Base-by-base conservation (phyloP, 2,888 invertebrate genomes). In the Lepidochrysops patricia region DNA sequence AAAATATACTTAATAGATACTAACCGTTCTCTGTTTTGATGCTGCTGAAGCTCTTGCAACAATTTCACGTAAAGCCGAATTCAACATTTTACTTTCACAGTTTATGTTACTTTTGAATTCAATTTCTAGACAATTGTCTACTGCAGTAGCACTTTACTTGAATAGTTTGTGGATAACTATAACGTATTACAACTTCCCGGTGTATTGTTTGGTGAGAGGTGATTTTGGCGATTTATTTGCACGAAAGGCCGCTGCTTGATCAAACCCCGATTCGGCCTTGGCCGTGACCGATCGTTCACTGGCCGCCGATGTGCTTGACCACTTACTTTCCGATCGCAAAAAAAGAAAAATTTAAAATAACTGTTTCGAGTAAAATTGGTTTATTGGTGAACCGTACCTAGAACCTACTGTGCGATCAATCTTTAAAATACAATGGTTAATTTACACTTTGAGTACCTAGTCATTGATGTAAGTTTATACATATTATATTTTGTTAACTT, bases 281-380 rank as follows among this genome's bases (percentile, higher is more conserved):
- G 80, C 86, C 79, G 78, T 88, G 84, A 88, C 82, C 82, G 84
- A 70, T 77, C 84, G 80, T 83, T 86, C 83, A 85, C 85, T 84
- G 82, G 75, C 76, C 66, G 68, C 64, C 72, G 80, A 72, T 77
- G 70, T 80, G 84, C 77, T 77, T 82, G 80, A 82, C 71, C 76
- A 80, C 73, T 72, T 57, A 58, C 49, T 61, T 62, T 56, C 50
- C 61, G 69, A 67, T 70, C 70, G 66, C 65, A 64, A 64, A 65
- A 67, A 63, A 67, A 70, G 64, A 27, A 52, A 27, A 54, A 29
- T 26, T 54, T 32, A 54, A 54, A 54, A 13, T 32, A 32, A 32
- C 19, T 54, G 32, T 54, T 19, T 32, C 9, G 19, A 12, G 27
- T 52, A 29, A 52, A 50, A 26, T 27, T 13, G 52, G 13, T 43